These are phyloP conservation scores for Harpalus rubripes DNA, from an alignment of 2,888 invertebrate species.

Conservation along the genomic window DNA sequence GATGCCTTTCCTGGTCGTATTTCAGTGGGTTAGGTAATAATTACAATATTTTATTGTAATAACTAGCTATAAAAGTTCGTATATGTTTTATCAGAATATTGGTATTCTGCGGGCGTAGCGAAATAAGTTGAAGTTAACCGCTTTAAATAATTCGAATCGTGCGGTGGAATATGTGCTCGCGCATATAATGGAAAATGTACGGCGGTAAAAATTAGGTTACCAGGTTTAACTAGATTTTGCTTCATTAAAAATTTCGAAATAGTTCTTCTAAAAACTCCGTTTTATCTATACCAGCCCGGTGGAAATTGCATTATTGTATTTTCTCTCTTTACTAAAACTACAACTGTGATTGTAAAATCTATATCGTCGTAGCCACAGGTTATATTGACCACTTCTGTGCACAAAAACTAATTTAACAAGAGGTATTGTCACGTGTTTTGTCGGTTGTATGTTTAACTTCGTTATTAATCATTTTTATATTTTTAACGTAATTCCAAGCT, in stretches of 20 bases:
- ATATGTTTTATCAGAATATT: constrained; percentile 33
- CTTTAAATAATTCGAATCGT: constrained; percentile 55
- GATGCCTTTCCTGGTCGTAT: background rate
- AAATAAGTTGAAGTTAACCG: constrained; percentile 35
- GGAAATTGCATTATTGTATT: background rate
- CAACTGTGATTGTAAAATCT: constrained; percentile 6
- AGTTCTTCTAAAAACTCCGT: background rate
- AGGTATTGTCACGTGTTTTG: background rate
- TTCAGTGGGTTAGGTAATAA: background rate
- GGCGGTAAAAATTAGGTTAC: constrained; percentile 31
- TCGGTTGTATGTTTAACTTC: too few relatives aligned
- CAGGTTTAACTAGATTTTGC: constrained; percentile 27
- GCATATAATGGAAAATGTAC: constrained; percentile 22
- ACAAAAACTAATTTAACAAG: background rate
- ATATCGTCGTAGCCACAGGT: background rate
- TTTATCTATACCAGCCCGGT: constrained; percentile 11
- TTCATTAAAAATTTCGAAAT: constrained; percentile 39
- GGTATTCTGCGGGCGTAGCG: constrained; percentile 27
- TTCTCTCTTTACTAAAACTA: background rate
- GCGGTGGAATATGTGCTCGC: constrained; percentile 37
- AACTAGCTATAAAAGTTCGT: constrained; percentile 7
- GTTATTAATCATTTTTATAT: too few relatives aligned
- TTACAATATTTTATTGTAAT: constrained; percentile 29
- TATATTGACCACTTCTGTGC: background rate
- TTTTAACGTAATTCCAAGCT: too few relatives aligned